Base-by-base conservation (phyloP, 2,888 invertebrate genomes). In the Drosophila nr. perissopoda region DNA sequence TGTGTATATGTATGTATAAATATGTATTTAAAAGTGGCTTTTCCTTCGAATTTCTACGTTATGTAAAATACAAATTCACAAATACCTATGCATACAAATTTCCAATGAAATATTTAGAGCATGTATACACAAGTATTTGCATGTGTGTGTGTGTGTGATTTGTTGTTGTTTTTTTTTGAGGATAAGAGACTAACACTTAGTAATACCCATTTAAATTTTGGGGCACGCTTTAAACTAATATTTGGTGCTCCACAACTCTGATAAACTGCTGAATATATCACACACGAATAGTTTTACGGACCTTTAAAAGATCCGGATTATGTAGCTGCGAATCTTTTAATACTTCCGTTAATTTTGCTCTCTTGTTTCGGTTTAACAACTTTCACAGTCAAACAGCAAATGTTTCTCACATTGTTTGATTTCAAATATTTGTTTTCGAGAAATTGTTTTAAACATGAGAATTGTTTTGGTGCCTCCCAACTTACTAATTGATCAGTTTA, bases 21-120 rank as follows among this genome's bases (percentile, higher is more conserved):
- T 72, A 57, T 52, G 34, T 70, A 80, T 70, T 66, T 70, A 61
- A 73, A 78, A 73, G 53, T 73, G n/a, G 4, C 13, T 48, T 69
- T 51, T 33, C 13, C 42, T 40, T 57, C 13, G 5, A 8, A 27
- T 25, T 38, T 48, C 40, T 53, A 62, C 57, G 53, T 40, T 59
- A 59, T 61, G 72, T 58, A 68, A 75, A 74, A 69, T 58, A 63
- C 60, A 69, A 53, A 69, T 70, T 58, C 64, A 40, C 66, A 61
- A 49, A 64, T 68, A 56, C 62, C 52, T 42, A 68, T 53, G 45
- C 57, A 48, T 56, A 25, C 42, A 52, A 42, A 33, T 58, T n/a
- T 6, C 1, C n/a, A 11, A 51, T 11, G 6, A 31, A 52, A 33
- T 52, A 31, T 52, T 33, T 16, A 13, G 16, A 13, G 13, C 7